These are phyloP conservation scores for Strigamia transsilvanica DNA, from an alignment of 2,888 invertebrate genomes.

Conservation along the genomic window DNA sequence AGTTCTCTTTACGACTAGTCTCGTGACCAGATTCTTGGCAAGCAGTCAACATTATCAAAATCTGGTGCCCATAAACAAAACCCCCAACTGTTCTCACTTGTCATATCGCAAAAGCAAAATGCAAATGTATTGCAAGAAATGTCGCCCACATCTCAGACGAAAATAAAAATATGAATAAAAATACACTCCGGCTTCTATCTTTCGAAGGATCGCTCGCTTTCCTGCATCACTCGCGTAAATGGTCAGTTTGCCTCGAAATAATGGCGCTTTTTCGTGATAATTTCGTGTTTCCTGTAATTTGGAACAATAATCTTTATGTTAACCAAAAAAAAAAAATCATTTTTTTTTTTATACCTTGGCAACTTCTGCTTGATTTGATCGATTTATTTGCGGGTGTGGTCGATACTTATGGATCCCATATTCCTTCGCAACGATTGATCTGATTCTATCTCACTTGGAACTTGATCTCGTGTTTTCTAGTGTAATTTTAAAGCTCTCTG, in stretches of 20 bases:
- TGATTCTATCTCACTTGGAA: not conserved
- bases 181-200: not conserved
- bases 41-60: not conserved
- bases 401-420: not conserved
- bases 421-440: not conserved
- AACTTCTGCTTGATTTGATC: not conserved
- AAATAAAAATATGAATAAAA: not conserved
- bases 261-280: no score
- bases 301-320: no score
- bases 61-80: constrained; percentile 4
- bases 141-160: not conserved
- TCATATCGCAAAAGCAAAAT: constrained; percentile 1
- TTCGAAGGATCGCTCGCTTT: not conserved
- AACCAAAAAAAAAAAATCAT: no score
- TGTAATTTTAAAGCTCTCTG: not conserved
- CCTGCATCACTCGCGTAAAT: not conserved
- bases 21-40: constrained; percentile 9
- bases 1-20: not conserved
- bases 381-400: not conserved
- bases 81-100: constrained; percentile 9
- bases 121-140: not conserved
- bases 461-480: not conserved
- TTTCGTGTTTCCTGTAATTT: no score
- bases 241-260: no score
- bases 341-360: no score